These are phyloP conservation scores for Cephus pygmeus DNA, from an alignment of 2,888 invertebrate species.

Conservation along the genomic window DNA sequence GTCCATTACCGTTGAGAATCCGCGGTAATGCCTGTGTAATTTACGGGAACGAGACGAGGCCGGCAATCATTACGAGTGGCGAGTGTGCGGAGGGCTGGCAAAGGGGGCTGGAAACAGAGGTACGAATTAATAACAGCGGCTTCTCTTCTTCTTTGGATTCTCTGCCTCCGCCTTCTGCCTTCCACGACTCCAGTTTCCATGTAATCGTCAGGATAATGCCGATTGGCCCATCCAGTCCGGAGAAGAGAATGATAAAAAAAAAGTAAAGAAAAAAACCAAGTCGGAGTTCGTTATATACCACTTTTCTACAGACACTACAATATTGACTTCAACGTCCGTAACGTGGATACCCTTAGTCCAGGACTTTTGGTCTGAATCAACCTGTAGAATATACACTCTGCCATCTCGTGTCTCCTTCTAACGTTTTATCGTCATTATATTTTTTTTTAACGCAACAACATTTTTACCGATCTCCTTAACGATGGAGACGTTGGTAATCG, in stretches of 20 bases:
- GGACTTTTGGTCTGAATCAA: not conserved
- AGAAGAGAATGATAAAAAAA: constrained; percentile 4
- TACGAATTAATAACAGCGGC: constrained; percentile 9
- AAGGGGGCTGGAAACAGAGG: constrained; percentile 7
- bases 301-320: not conserved
- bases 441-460: not conserved
- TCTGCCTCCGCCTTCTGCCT: not conserved
- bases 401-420: not conserved
- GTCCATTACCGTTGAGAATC: not conserved
- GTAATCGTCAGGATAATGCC: constrained; percentile 30
- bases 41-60: constrained; percentile 22
- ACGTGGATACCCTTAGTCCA: not conserved
- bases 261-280: not conserved
- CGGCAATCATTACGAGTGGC: constrained; percentile 24
- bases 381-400: not conserved
- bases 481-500: not conserved
- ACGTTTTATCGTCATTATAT: not conserved
- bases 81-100: constrained; percentile 8
- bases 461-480: not conserved
- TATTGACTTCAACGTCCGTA: not conserved
- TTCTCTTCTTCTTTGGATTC: constrained; percentile 1
- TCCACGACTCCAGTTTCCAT: not conserved
- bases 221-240: constrained; percentile 37
- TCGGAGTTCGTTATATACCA: not conserved
- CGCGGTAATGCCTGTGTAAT: constrained; percentile 12